Conservation (phyloP, 2,113 vertebrate species). For the Marcusenius ussheri region DNA sequence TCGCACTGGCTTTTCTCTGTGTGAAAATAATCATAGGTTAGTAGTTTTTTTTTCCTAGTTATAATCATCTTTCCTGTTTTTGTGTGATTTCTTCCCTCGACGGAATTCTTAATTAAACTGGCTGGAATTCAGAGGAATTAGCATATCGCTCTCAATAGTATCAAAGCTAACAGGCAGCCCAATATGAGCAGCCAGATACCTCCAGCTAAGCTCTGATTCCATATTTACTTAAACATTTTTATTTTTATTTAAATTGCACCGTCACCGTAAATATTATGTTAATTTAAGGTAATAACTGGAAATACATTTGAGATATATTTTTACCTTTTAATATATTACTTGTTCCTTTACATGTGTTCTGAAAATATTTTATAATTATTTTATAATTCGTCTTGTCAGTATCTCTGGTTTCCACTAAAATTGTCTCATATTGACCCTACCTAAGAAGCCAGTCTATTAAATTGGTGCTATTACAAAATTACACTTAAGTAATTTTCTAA, state of each 20-base stretch:
- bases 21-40: background rate
- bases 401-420: background rate
- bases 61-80: constrained; percentile 55
- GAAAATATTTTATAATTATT: background rate
- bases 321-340: background rate
- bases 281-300: background rate
- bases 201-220: background rate
- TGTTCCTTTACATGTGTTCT: background rate
- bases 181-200: background rate
- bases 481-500: background rate
- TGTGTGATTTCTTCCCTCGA: constrained; percentile 45
- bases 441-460: background rate
- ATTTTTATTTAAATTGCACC: background rate
- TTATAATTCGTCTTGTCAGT: background rate
- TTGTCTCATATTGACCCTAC: background rate
- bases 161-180: constrained; percentile 15
- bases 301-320: background rate
- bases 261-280: background rate
- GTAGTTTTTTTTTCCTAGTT: constrained; percentile 16
- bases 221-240: background rate
- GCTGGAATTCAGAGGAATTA: constrained; percentile 35
- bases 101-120: constrained; percentile 53
- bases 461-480: background rate
- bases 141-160: constrained; percentile 34
- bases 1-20: background rate